Evolutionary conservation across 2,888 invertebrate genomes (phyloP).

Genomic region (Agrotis clavis): DNA sequence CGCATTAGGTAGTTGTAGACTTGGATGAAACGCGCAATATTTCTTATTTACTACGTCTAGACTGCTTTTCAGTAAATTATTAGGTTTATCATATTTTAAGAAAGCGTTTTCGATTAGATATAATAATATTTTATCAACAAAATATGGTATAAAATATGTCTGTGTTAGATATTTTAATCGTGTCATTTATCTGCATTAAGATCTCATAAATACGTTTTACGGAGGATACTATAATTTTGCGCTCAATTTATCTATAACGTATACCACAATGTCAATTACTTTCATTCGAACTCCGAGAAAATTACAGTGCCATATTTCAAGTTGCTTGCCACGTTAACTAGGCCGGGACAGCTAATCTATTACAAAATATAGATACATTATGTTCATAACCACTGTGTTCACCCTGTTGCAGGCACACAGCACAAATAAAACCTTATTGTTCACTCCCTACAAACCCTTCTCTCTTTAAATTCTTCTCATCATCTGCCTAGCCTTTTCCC

Average conservation of each 20-base stretch:
- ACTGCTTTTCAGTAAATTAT: conserved; percentile 11
- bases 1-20: conserved; percentile 20
- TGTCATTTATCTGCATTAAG: neutral
- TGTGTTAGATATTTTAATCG: neutral
- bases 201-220: neutral
- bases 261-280: conserved; percentile 11
- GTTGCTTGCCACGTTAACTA: conserved; percentile 37
- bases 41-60: conserved; percentile 9
- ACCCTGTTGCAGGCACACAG: conserved; percentile 15
- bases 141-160: neutral
- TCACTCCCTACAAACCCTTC: neutral
- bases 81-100: conserved; percentile 1
- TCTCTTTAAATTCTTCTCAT: conserved; percentile 9
- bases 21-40: conserved; percentile 11
- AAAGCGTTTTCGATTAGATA: conserved; percentile 12
- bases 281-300: conserved; percentile 27
- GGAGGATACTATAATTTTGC: neutral
- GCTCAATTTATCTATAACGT: neutral
- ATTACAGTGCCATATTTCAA: conserved; percentile 46
- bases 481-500: no score
- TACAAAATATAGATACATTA: conserved; percentile 41
- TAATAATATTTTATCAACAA: neutral
- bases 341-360: conserved; percentile 50
- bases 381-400: conserved; percentile 21
- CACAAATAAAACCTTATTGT: conserved; percentile 40